These are phyloP conservation scores for Montipora capitata DNA, from an alignment of 92 coral and sea anemone species.

Conservation along the genomic window DNA sequence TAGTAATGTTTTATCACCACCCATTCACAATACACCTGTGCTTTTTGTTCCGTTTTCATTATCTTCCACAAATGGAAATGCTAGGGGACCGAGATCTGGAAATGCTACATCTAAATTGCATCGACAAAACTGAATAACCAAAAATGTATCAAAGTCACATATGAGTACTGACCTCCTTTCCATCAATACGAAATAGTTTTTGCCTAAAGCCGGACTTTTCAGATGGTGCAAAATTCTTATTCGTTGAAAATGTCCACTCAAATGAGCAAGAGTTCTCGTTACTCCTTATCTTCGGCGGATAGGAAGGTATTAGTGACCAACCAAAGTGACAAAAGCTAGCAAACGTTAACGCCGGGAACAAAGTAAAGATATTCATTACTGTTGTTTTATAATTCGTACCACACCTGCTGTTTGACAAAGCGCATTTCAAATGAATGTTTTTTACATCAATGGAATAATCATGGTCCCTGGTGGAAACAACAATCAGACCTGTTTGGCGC, in stretches of 20 bases:
- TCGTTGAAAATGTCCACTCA: background rate
- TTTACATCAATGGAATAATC: background rate
- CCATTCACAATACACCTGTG: too few species aligned
- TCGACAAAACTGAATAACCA: background rate
- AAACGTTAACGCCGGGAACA: background rate
- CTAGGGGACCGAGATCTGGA: too few species aligned
- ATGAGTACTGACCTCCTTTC: slow-evolving; percentile 18
- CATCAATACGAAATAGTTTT: slow-evolving; percentile 23
- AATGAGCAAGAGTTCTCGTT: slow-evolving; percentile 7
- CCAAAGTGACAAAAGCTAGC: background rate
- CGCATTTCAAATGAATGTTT: background rate
- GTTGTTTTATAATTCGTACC: background rate
- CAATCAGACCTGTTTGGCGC: slow-evolving; percentile 11
- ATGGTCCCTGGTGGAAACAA: background rate
- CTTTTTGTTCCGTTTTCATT: background rate
- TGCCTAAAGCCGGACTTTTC: background rate
- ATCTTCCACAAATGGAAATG: background rate
- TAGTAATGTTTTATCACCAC: too few species aligned
- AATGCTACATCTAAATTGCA: too few species aligned
- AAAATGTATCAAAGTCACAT: too few species aligned
- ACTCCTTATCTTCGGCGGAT: slow-evolving; percentile 7
- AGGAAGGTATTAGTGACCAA: slow-evolving; percentile 7
- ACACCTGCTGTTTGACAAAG: background rate
- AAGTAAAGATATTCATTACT: background rate
- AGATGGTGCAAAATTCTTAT: background rate